A percentile compares a stretch with the other conserved stretches of the same genome.
These are phyloP conservation scores for Crotalus viridis DNA, from an alignment of 2,113 vertebrate genomes.

Conservation along the genomic window DNA sequence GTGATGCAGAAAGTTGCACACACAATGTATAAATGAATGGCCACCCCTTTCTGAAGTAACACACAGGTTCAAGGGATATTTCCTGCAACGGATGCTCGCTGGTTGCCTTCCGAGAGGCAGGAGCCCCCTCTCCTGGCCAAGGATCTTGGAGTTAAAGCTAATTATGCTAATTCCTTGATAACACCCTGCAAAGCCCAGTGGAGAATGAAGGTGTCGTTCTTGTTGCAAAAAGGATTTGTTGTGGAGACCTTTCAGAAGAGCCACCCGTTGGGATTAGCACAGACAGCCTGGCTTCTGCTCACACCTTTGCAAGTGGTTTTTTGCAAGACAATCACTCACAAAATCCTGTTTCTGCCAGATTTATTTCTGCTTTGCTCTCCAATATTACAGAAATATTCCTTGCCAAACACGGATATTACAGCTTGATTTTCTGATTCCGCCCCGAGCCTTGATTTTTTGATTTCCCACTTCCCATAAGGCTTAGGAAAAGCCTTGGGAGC, in stretches of 20 bases:
- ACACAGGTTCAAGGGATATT: not conserved
- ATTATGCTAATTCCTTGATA: constrained; percentile 20
- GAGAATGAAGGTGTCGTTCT: not conserved
- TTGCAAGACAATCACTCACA: not conserved
- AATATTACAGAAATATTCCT: not conserved
- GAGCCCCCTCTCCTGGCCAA: not conserved
- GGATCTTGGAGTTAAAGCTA: not conserved
- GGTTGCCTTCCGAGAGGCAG: not conserved
- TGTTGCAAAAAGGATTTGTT: not conserved
- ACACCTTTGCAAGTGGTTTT: not conserved
- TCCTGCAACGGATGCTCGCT: not conserved
- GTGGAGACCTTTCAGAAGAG: not conserved
- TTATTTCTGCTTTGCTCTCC: not conserved
- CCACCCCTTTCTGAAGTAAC: not conserved
- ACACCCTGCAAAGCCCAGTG: not conserved
- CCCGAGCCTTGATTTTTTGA: not conserved
- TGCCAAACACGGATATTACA: not conserved
- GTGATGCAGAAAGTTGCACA: too few species aligned
- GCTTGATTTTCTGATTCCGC: not conserved
- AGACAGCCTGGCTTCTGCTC: not conserved
- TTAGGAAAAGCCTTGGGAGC: not conserved
- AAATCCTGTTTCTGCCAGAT: not conserved
- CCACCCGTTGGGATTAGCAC: constrained; percentile 7
- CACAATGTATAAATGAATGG: too few species aligned
- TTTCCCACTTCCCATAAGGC: not conserved